Evolutionary conservation across 1,140 invertebrate genomes (phyloP).

Genomic region (Drepana arcuata): DNA sequence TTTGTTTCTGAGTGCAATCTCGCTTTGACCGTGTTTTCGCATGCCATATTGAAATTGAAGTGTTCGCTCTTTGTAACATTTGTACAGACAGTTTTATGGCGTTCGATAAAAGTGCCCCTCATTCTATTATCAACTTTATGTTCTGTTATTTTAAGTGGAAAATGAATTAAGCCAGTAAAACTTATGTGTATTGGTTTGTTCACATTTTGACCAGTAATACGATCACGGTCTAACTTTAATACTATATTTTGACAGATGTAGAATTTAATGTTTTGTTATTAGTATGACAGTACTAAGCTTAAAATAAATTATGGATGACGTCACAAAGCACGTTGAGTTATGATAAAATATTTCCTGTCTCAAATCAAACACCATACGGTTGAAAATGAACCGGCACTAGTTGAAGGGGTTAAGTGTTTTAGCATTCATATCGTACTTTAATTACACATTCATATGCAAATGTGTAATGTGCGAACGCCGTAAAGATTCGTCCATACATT

Average conservation of each 20-base stretch:
- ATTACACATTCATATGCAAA: conserved; percentile 71
- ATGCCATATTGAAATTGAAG: conserved; percentile 56
- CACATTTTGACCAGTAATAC: too few relatives aligned
- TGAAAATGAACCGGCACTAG: conserved; percentile 7
- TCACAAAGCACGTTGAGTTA: too few relatives aligned
- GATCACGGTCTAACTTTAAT: too few relatives aligned
- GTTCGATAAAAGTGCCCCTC: conserved; percentile 8
- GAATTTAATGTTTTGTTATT: too few relatives aligned
- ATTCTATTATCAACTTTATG: neutral
- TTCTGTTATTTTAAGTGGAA: too few relatives aligned
- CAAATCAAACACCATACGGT: conserved; percentile 6
- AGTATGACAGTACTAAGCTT: too few relatives aligned
- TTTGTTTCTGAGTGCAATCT: conserved; percentile 48
- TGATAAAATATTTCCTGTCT: too few relatives aligned
- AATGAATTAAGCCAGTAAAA: too few relatives aligned
- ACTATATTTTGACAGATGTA: too few relatives aligned
- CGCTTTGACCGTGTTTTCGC: conserved; percentile 58
- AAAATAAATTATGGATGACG: too few relatives aligned
- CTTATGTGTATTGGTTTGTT: too few relatives aligned
- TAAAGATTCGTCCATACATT: conserved; percentile 54
- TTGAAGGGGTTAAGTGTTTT: conserved; percentile 27
- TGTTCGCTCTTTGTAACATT: conserved; percentile 23
- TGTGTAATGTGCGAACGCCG: conserved; percentile 47
- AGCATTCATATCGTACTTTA: conserved; percentile 51
- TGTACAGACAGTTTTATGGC: conserved; percentile 9